Percentiles rank a stretch among this genome's conserved stretches.
phyloP scores from a whole-genome alignment of 2,797 vertebrate genomes.

The Psittacula derbiana region DNA sequence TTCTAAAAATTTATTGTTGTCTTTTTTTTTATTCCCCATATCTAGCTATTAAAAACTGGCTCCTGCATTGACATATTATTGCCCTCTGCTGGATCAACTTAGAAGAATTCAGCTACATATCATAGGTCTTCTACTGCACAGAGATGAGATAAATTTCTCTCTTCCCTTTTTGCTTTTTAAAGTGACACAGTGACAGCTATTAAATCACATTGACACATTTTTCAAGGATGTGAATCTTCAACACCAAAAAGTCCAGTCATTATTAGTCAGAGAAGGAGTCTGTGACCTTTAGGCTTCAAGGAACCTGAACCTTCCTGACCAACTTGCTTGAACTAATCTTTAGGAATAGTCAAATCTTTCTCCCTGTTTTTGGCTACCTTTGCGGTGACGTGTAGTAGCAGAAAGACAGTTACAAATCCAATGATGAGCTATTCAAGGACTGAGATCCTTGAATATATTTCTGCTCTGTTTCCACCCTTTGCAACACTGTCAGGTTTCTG shows the following conservation, averaged over 20 bases:
- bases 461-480: not conserved
- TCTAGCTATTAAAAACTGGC: not conserved
- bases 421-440: not conserved
- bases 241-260: not conserved
- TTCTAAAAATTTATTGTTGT: not conserved
- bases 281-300: not conserved
- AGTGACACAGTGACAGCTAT: not conserved
- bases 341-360: not conserved
- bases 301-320: not conserved
- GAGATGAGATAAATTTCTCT: not conserved
- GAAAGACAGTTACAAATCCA: not conserved
- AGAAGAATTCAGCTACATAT: slow-evolving; percentile 39
- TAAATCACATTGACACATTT: not conserved
- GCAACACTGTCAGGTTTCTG: not conserved
- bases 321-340: not conserved
- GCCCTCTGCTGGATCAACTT: slow-evolving; percentile 62
- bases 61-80: slow-evolving; percentile 59
- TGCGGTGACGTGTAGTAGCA: not conserved
- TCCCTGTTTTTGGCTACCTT: not conserved
- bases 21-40: not conserved
- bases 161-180: not conserved
- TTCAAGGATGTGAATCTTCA: not conserved
- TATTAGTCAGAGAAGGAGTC: not conserved
- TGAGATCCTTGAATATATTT: not conserved
- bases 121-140: not conserved